These are phyloP conservation scores for Pseudopleuronectes americanus DNA, from an alignment of 2,797 vertebrate genomes.

Conservation along the genomic window DNA sequence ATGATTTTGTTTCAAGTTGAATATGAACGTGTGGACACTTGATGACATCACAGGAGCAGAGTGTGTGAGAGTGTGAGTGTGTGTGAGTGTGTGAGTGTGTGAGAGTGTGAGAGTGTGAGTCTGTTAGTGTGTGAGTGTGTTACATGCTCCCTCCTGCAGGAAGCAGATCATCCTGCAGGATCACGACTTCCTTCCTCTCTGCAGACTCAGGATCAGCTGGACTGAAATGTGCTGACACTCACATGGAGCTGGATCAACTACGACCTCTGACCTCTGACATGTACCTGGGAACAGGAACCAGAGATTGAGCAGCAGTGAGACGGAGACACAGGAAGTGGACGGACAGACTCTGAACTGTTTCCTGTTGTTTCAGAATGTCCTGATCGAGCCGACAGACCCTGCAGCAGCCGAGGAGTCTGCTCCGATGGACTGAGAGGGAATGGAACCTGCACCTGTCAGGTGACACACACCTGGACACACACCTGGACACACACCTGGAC, in stretches of 20 bases:
- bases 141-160: conserved; percentile 24
- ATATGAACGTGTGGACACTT: too few species aligned
- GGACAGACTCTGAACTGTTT: background rate
- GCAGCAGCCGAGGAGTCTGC: conserved; percentile 85
- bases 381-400: conserved; percentile 80
- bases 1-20: too few species aligned
- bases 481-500: background rate
- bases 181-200: conserved; percentile 71
- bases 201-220: conserved; percentile 44
- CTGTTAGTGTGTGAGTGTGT: conserved; percentile 1
- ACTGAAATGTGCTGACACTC: conserved; percentile 72
- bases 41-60: too few species aligned
- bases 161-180: conserved; percentile 46
- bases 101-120: background rate
- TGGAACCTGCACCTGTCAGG: conserved; percentile 90
- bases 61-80: too few species aligned
- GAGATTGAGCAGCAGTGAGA: background rate
- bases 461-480: conserved; percentile 51
- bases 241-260: background rate
- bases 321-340: background rate
- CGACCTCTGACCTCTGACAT: too few species aligned
- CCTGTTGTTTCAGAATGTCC: conserved; percentile 87
- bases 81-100: background rate
- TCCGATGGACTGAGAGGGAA: conserved; percentile 88
- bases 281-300: too few species aligned